These are phyloP conservation scores for Tarsius wallacei DNA, from an alignment of 2,797 vertebrate genomes.

Conservation along the genomic window DNA sequence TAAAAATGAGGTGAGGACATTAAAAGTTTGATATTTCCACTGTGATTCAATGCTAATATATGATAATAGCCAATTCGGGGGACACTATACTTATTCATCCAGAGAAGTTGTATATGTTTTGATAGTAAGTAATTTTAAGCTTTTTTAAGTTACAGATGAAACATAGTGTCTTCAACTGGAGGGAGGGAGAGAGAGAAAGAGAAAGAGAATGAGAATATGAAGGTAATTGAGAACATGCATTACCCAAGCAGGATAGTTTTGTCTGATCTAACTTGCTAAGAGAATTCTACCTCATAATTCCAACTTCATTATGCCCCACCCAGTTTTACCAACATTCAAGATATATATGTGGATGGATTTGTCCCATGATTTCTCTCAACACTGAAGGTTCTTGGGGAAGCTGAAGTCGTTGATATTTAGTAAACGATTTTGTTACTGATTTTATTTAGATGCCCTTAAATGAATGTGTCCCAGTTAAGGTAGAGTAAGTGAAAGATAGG, in stretches of 20 bases:
- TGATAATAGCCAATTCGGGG: background rate
- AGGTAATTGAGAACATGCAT: background rate
- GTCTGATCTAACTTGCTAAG: background rate
- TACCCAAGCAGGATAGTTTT: background rate
- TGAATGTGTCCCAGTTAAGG: background rate
- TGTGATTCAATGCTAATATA: conserved; percentile 16
- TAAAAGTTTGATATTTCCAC: background rate
- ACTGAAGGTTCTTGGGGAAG: background rate
- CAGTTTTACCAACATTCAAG: background rate
- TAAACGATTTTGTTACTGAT: background rate
- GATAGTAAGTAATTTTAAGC: background rate
- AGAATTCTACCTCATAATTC: background rate
- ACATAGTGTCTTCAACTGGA: background rate
- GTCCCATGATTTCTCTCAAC: background rate
- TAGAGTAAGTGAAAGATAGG: background rate
- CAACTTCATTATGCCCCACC: background rate
- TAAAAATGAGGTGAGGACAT: background rate
- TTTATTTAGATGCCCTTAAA: background rate
- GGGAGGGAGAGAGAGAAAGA: background rate
- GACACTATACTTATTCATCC: background rate
- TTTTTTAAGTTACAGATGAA: background rate
- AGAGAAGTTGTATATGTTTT: background rate
- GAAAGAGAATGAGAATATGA: too few species aligned
- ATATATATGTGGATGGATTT: background rate
- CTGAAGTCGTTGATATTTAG: background rate